These are phyloP conservation scores for Tinea pellionella DNA, from an alignment of 2,888 invertebrate species.

Conservation along the genomic window DNA sequence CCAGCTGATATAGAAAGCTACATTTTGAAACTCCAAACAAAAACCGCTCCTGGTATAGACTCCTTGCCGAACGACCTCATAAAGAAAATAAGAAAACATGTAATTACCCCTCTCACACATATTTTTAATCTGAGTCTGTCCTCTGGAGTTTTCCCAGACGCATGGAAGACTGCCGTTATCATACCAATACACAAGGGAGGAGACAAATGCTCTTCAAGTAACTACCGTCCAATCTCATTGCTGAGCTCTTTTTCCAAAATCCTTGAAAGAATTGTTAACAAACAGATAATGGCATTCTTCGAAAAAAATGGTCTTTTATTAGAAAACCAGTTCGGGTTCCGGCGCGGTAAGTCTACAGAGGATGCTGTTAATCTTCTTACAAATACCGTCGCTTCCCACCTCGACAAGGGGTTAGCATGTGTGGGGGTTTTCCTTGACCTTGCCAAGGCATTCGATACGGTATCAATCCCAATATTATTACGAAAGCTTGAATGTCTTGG, in stretches of 20 bases:
- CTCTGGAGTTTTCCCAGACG: slow-evolving; percentile 6
- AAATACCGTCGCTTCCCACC: neutral
- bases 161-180: neutral
- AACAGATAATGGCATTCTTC: slow-evolving; percentile 11
- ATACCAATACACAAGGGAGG: slow-evolving; percentile 13
- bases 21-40: neutral
- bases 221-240: slow-evolving; percentile 14
- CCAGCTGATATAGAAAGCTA: neutral
- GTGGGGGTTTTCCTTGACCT: slow-evolving; percentile 14
- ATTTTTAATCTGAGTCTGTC: slow-evolving; percentile 3
- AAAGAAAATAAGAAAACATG: neutral
- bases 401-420: neutral
- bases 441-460: slow-evolving; percentile 16
- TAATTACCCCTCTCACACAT: neutral
- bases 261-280: slow-evolving; percentile 15
- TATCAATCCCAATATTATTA: slow-evolving; percentile 17
- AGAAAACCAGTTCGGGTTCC: slow-evolving; percentile 12
- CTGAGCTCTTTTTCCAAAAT: slow-evolving; percentile 9
- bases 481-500: slow-evolving; percentile 16
- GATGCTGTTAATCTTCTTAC: slow-evolving; percentile 7
- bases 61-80: neutral
- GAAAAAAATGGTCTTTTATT: slow-evolving; percentile 14
- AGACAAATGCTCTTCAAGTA: neutral
- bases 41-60: neutral
- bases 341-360: neutral